Evolutionary conservation across 2,888 invertebrate species (phyloP).

Genomic region (Archips crataeganus): DNA sequence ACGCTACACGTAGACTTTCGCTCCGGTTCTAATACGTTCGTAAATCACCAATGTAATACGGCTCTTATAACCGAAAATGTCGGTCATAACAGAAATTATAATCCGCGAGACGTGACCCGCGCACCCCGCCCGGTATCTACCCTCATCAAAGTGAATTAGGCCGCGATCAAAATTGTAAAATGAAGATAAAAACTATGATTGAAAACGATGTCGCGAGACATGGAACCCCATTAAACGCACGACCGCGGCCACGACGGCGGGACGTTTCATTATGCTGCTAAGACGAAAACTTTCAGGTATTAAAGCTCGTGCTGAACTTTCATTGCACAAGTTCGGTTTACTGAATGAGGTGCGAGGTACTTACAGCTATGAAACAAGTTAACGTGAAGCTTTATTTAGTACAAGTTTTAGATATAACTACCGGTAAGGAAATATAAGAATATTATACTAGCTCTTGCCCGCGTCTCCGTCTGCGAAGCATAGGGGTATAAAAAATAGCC

Average conservation of each 20-base stretch:
- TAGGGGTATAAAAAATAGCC: no score
- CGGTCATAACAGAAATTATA: not conserved
- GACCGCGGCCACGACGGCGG: not conserved
- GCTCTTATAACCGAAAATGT: not conserved
- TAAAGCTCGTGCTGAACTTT: constrained; percentile 4
- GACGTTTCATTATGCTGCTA: constrained; percentile 2
- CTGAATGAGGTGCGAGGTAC: not conserved
- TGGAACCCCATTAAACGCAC: constrained; percentile 25
- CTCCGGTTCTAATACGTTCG: not conserved
- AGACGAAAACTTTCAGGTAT: constrained; percentile 10
- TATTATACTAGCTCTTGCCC: no score
- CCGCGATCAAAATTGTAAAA: not conserved
- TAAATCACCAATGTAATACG: not conserved
- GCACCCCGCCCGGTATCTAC: not conserved
- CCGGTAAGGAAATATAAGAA: no score
- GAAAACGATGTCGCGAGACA: constrained; percentile 14
- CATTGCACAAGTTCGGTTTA: not conserved
- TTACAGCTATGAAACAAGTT: not conserved
- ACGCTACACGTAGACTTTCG: no score
- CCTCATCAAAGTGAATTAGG: not conserved
- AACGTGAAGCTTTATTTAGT: no score
- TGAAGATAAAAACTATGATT: constrained; percentile 12
- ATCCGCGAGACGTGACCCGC: not conserved
- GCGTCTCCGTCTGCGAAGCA: no score
- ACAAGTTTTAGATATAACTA: no score